phyloP scores from a whole-genome alignment of 1,140 invertebrate genomes.

The Pachyrhynchus sulphureomaculatus region DNA sequence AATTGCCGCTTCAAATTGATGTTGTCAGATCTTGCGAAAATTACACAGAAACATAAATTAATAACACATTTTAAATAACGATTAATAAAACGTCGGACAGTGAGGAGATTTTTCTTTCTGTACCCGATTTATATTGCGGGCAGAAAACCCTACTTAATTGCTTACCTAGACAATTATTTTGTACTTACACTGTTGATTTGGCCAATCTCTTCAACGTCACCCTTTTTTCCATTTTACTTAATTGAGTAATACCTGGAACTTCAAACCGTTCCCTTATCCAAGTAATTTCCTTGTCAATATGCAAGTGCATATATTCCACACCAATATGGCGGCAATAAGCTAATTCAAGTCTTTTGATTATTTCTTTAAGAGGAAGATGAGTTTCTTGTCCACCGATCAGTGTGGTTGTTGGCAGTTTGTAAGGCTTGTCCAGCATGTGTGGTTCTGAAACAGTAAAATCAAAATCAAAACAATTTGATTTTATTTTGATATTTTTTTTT shows the following conservation, averaged over 20 bases:
- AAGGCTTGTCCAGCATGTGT: constrained; percentile 91
- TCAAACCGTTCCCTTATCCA: constrained; percentile 97
- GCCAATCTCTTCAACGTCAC: constrained; percentile 80
- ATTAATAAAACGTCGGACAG: too few relatives aligned
- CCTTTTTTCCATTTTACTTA: constrained; percentile 89
- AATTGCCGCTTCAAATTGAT: too few relatives aligned
- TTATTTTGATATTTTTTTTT: constrained; percentile 77
- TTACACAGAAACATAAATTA: too few relatives aligned
- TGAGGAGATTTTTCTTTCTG: too few relatives aligned
- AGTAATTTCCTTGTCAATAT: constrained; percentile 93
- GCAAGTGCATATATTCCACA: constrained; percentile 99
- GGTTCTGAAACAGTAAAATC: constrained; percentile 85
- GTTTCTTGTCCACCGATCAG: constrained; percentile 94
- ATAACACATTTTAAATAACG: too few relatives aligned
- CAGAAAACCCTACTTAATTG: too few relatives aligned
- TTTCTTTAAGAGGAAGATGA: constrained; percentile 85
- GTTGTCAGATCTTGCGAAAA: too few relatives aligned
- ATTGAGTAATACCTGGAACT: constrained; percentile 84
- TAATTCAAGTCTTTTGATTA: constrained; percentile 85
- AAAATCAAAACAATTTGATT: constrained; percentile 54
- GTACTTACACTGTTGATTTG: constrained; percentile 60
- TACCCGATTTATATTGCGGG: too few relatives aligned
- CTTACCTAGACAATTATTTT: too few relatives aligned
- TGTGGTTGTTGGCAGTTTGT: constrained; percentile 94
- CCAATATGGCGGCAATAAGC: constrained; percentile 88